Conservation (phyloP, 2,113 vertebrate species). For the Phainopepla nitens region DNA sequence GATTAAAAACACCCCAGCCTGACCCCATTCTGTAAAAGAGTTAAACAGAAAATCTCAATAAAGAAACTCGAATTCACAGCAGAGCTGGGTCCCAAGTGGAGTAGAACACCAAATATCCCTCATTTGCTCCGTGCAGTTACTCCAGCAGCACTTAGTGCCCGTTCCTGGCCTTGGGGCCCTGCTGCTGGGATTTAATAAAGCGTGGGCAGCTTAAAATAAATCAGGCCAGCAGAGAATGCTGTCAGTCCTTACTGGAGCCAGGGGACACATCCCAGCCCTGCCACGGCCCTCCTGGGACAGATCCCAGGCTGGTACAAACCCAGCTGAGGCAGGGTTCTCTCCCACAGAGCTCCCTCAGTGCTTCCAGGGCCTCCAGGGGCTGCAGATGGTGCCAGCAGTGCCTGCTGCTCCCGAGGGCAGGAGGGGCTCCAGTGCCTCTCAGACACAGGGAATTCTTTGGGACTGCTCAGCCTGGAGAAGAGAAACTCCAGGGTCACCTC, state of each 20-base stretch:
- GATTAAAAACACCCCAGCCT: background rate
- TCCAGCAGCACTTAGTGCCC: background rate
- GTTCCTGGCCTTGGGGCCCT: background rate
- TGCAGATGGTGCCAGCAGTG: background rate
- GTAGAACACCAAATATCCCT: background rate
- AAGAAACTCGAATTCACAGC: rapidly evolving
- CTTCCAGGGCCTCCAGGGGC: background rate
- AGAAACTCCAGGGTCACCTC: rapidly evolving
- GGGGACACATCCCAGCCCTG: background rate
- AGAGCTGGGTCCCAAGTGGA: too few relatives aligned
- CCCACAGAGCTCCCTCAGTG: background rate
- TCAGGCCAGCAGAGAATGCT: background rate
- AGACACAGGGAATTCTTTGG: background rate
- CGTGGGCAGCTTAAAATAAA: background rate
- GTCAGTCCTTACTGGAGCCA: background rate
- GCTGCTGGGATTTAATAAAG: background rate
- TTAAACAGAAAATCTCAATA: background rate
- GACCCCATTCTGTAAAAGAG: background rate
- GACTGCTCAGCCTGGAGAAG: background rate
- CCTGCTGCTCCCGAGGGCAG: background rate
- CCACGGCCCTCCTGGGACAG: background rate
- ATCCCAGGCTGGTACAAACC: background rate
- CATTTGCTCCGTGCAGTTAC: rapidly evolving
- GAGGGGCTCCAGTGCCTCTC: background rate
- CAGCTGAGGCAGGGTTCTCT: background rate